Evolutionary conservation across 1,140 invertebrate genomes (phyloP), one percentile per base, ranked within the genome.

Genomic region (Oscheius sp.): DNA sequence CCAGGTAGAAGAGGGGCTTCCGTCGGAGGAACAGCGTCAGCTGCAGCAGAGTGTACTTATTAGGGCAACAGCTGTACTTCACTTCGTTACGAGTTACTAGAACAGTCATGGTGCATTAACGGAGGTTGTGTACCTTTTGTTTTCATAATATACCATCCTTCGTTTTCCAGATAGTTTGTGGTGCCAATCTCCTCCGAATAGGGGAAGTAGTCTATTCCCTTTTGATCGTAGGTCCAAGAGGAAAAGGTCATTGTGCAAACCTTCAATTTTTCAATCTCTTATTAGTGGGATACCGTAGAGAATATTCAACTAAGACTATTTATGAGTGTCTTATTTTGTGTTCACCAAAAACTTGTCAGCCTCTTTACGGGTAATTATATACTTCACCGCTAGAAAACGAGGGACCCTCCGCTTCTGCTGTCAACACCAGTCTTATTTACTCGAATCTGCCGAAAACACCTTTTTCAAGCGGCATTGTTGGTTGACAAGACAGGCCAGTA

Each of bases 201-300:
- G 2, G 81, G 79, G 31, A 75, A 70, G 61, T 83, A 83, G 64
- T 83, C 81, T 31, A 83, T 83, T 29, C 81, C 82, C 64, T 77
- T 80, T 68, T 78, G 73, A 74, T 87, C 85, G 76, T 87, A 87
- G 0, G 85, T 85, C 87, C 87, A 87, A 1, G 85, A 86, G 20
- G 85, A 85, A 74, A 87, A 86, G 65, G 85, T 86, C 64, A 81
- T 81, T 58, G 76, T 83, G 63, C 80, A 81, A 34, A 70, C 65
- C 75, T 76, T 29, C 7, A 62, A 52, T 34, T n/a, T 42, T 26
- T 35, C 46, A 38, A n/a, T 45, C 18, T 45, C 18, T 45, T 45
- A 45, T 45, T 0, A 18, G 42, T 18, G 42, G 18, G 42, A 45
- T 15, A 45, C 42, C 18, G 23, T 18, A 45, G 0, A 15, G 15